Base-by-base conservation (phyloP, 2,797 vertebrate genomes). In the Eulemur mongoz region DNA sequence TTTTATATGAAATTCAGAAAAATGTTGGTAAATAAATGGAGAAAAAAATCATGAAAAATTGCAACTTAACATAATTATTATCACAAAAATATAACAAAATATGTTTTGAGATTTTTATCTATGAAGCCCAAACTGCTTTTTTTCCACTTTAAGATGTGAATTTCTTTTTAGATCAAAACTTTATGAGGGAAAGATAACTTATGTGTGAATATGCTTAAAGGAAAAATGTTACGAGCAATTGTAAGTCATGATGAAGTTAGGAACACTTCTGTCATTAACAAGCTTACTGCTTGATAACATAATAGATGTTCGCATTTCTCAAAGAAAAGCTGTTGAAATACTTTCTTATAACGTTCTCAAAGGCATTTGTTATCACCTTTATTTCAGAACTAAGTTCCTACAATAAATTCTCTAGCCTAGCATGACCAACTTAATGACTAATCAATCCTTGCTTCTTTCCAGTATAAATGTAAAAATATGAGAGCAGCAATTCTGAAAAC, bases 1-100 rank as follows among this genome's bases (percentile, higher is more conserved):
- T 65, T 94, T 91, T 94, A 69, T 7, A 84, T 18, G n/a, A 61
- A 94, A 79, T 85, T 80, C 15, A 96, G 63, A 40, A 69, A 93
- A 80, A 50, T 45, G n/a, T 22, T 69, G 10, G 11, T 72, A 6
- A 81, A 50, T 52, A 57, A 91, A 95, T 22, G 15, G 25, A 67
- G 35, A 79, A 95, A 61, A 14, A 83, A 65, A 32, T 43, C 38
- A 63, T 43, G 23, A 59, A 84, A 93, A 91, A 80, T n/a, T 76
- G 1, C 1, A 50, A 22, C 0, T 90, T 85, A 87, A 78, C 12
- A 35, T 70, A 57, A 65, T 85, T 73, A 48, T 89, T 32, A 61
- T 65, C 78, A 89, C n/a, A 30, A 87, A 92, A 90, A 54, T 83
- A 0, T 59, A 63, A 75, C 57, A 91, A 93, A 89, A 52, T 43